Percentiles rank a stretch among this genome's conserved stretches.
Evolutionary conservation across 2,113 vertebrate genomes (phyloP).

Genomic region (Semicossyphus pulcher): DNA sequence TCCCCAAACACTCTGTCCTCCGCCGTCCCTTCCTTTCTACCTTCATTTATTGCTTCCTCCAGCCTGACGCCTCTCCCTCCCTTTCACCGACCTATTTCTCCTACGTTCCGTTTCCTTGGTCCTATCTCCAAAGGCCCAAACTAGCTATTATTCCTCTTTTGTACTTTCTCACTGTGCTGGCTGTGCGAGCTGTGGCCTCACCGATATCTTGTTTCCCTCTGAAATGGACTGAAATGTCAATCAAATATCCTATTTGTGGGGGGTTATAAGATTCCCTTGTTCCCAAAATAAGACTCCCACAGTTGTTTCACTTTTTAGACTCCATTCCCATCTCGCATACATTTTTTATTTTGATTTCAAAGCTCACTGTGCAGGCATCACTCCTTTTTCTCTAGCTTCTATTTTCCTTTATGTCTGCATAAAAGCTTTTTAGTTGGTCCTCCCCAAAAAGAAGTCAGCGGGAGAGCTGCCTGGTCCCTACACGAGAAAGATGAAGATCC

Average conservation of each 20-base stretch:
- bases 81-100: neutral
- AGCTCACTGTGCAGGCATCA: slow-evolving; percentile 28
- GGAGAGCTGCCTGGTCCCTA: slow-evolving; percentile 12
- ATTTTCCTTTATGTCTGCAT: slow-evolving; percentile 31
- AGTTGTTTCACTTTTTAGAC: neutral
- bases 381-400: slow-evolving; percentile 14
- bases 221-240: slow-evolving; percentile 26
- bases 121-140: slow-evolving; percentile 42
- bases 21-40: slow-evolving; percentile 7
- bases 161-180: slow-evolving; percentile 5
- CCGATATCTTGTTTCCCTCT: neutral
- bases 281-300: slow-evolving; percentile 20
- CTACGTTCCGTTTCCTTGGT: slow-evolving; percentile 15
- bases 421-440: slow-evolving; percentile 21
- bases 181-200: neutral
- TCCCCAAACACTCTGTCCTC: slow-evolving; percentile 29
- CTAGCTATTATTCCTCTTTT: slow-evolving; percentile 26
- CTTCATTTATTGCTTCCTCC: slow-evolving; percentile 25
- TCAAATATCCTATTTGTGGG: slow-evolving; percentile 27
- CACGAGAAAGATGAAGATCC: slow-evolving; percentile 52
- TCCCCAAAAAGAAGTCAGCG: neutral
- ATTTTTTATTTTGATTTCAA: slow-evolving; percentile 33
- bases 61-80: slow-evolving; percentile 1
- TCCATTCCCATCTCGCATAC: slow-evolving; percentile 21
- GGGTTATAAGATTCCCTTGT: slow-evolving; percentile 14